Base-by-base conservation (phyloP, 2,113 vertebrate species). In the Psammodynastes pulverulentus region DNA sequence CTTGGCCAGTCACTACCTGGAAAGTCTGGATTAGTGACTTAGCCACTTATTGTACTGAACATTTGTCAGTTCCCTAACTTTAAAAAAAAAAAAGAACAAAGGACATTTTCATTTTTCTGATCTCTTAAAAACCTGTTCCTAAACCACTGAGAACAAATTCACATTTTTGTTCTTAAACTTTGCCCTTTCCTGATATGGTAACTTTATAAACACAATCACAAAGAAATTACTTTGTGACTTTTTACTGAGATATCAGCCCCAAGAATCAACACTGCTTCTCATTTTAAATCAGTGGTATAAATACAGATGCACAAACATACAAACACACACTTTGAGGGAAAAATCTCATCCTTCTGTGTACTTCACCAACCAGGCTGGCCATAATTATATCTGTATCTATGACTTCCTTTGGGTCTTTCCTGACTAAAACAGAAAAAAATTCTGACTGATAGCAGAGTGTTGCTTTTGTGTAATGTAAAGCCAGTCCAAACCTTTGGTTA, bases 401-500 rank as follows among this genome's bases (percentile, higher is more conserved):
- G 34, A 46, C 26, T 85, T 6, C 90, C 84, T 39, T 91, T 51
- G n/a, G 43, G 51, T 84, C 29, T 58, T 79, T 92, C 46, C 72
- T 26, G 45, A 45, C 26, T 34, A 3, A 72, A 89, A 89, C 46
- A 86, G 79, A 23, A 92, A 62, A 86, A 52, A 62, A 29, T 51
- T 85, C 72, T 84, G 90, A 86, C 29, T 21, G 53, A 39, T 72
- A 79, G 54, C 10, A 49, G 52, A 92, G 56, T 54, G 24, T 67
- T 72, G 84, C 49, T 56, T 56, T 90, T 67, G 29, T 39, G 26
- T 92, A 90, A 84, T 79, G 43, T 87, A 56, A 45, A 79, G 51
- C 79, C 49, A 85, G 29, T 87, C 79, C 29, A 79, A 67, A 93
- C 84, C 84, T 58, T 87, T 90, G n/a, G 79, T 49, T 23, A 91